Percentiles rank a stretch among this genome's conserved stretches.
Evolutionary conservation across 2,113 vertebrate species (phyloP).

Genomic region (Oriolus oriolus): DNA sequence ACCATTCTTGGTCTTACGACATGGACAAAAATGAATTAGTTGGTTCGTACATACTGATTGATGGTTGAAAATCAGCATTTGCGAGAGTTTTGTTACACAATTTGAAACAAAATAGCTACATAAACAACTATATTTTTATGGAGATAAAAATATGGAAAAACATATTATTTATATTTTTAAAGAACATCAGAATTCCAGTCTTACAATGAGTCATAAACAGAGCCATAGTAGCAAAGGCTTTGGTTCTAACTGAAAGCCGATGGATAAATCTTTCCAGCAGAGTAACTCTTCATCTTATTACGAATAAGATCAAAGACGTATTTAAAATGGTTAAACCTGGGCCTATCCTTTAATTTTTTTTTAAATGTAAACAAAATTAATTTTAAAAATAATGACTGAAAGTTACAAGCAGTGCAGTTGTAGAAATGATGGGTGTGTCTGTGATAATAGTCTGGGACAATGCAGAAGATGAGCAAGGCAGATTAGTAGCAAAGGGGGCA

Average conservation of each 20-base stretch:
- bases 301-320: neutral
- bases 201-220: neutral
- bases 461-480: neutral
- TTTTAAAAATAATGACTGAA: neutral
- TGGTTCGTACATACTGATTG: fast-evolving
- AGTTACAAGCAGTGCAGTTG: neutral
- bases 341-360: neutral
- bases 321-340: neutral
- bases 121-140: neutral
- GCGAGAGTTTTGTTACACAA: neutral
- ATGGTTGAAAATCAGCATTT: neutral
- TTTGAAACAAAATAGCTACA: neutral
- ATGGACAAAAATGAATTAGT: neutral
- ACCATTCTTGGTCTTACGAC: neutral
- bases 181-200: neutral
- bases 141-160: neutral
- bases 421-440: neutral
- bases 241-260: neutral
- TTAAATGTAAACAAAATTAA: neutral
- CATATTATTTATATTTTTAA: neutral
- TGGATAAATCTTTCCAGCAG: neutral
- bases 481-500: neutral
- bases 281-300: neutral
- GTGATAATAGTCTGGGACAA: neutral
- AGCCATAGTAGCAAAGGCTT: neutral